phyloP scores from a whole-genome alignment of 2,113 vertebrate genomes.

The Podocnemis expansa region DNA sequence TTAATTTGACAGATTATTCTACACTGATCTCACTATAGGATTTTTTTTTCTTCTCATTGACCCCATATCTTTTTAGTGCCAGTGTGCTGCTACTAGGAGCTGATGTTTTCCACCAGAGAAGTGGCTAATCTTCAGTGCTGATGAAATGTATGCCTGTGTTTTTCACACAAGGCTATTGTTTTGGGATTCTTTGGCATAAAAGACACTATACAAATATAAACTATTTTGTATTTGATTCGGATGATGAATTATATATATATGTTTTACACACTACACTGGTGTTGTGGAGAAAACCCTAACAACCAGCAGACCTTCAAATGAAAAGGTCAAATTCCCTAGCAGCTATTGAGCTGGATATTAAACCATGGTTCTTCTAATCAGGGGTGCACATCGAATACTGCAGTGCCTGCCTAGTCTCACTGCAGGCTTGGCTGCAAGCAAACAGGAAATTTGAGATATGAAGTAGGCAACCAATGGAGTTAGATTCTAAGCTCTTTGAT shows the following conservation, averaged over 20 bases:
- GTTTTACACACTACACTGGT: background rate
- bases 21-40: background rate
- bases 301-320: slow-evolving; percentile 1
- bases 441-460: slow-evolving; percentile 1
- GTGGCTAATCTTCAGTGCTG: background rate
- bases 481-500: background rate
- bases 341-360: background rate
- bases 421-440: background rate
- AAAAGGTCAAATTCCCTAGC: slow-evolving; percentile 22
- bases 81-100: background rate
- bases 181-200: background rate
- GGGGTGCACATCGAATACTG: background rate
- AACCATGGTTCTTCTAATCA: background rate
- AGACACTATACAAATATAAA: background rate
- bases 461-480: background rate
- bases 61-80: background rate
- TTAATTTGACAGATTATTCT: background rate
- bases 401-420: background rate
- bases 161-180: background rate
- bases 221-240: background rate
- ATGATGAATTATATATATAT: background rate
- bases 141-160: background rate
- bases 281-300: slow-evolving; percentile 9
- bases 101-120: background rate
- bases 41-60: background rate